These are phyloP conservation scores for Vidua chalybeata DNA, from an alignment of 2,113 vertebrate genomes.

Conservation along the genomic window DNA sequence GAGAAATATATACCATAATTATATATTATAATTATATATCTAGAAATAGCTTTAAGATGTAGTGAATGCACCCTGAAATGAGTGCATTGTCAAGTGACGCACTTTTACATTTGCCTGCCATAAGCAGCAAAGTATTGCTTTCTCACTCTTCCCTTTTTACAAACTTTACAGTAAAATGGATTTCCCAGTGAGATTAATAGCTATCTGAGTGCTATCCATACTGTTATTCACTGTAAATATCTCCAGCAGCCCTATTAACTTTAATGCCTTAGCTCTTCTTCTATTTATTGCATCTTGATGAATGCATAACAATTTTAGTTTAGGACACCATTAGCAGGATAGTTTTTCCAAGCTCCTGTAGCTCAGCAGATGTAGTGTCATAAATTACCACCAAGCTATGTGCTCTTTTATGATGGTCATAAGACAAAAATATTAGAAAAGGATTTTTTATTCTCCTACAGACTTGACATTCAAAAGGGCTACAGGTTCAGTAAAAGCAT, in stretches of 20 bases:
- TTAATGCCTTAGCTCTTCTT: slow-evolving; percentile 50
- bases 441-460: background rate
- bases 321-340: slow-evolving; percentile 26
- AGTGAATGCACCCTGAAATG: background rate
- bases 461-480: background rate
- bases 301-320: slow-evolving; percentile 61
- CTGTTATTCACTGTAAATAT: slow-evolving; percentile 48
- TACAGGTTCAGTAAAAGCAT: background rate
- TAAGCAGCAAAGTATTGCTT: background rate
- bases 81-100: background rate
- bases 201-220: background rate
- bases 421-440: slow-evolving; percentile 50
- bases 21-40: background rate
- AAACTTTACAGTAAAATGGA: slow-evolving; percentile 13
- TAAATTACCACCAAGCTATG: background rate
- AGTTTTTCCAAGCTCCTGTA: slow-evolving; percentile 43
- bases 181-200: slow-evolving; percentile 20
- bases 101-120: background rate
- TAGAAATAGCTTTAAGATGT: background rate
- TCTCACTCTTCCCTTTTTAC: background rate
- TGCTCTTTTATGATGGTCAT: background rate
- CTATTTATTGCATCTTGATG: slow-evolving; percentile 56
- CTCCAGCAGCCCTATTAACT: slow-evolving; percentile 51
- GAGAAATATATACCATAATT: background rate
- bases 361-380: slow-evolving; percentile 18